These are phyloP conservation scores for Maniola jurtina DNA, from an alignment of 1,140 invertebrate genomes.

Conservation along the genomic window DNA sequence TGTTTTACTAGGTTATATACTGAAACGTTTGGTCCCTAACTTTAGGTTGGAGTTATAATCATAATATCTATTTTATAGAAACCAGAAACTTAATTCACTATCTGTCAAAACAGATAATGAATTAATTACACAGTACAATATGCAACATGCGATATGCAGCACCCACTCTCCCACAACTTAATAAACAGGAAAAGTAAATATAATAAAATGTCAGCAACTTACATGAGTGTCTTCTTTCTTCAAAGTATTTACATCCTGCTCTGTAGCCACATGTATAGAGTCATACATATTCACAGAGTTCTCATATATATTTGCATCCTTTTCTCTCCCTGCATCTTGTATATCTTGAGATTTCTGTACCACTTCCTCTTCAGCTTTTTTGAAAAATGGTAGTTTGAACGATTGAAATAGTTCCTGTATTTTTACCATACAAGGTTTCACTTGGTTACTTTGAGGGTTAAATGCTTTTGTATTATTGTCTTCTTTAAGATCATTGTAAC, in stretches of 20 bases:
- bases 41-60: no score
- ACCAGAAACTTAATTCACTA: no score
- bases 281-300: slow-evolving; percentile 61
- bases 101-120: no score
- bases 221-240: slow-evolving; percentile 38
- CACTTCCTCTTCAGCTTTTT: slow-evolving; percentile 40
- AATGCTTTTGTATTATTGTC: slow-evolving; percentile 21
- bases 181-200: not conserved
- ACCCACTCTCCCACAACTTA: not conserved
- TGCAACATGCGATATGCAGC: no score
- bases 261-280: slow-evolving; percentile 49
- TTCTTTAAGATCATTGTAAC: slow-evolving; percentile 56
- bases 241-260: slow-evolving; percentile 26
- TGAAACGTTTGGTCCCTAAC: no score
- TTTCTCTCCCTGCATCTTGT: slow-evolving; percentile 19
- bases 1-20: no score
- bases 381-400: slow-evolving; percentile 65
- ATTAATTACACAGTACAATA: no score
- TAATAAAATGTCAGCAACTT: slow-evolving; percentile 17
- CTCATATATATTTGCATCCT: slow-evolving; percentile 55
- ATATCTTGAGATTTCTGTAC: slow-evolving; percentile 12
- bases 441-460: slow-evolving; percentile 23
- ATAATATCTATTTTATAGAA: no score
- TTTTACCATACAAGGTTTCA: slow-evolving; percentile 60
- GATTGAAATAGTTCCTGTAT: slow-evolving; percentile 65